Evolutionary conservation across 1,140 invertebrate species (phyloP).

Genomic region (Diplogasteroides magnus): DNA sequence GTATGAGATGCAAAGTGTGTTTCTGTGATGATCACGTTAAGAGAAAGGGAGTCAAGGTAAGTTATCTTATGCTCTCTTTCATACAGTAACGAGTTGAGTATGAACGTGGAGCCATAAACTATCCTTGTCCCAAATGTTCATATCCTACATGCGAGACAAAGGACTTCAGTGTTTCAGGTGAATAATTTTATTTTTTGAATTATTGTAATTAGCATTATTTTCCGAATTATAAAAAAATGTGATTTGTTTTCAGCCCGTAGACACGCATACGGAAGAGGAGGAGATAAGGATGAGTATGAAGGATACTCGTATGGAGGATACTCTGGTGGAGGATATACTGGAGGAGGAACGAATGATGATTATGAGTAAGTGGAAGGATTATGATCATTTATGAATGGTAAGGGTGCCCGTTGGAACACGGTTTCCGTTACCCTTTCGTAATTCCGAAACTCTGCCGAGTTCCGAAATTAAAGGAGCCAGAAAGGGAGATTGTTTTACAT

Average conservation of each 20-base stretch:
- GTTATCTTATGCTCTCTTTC: neutral
- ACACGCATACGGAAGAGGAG: constrained; percentile 59
- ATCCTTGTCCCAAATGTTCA: constrained; percentile 85
- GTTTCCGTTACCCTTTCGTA: neutral
- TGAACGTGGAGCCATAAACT: neutral
- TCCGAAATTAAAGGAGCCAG: too few species aligned
- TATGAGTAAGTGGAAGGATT: too few species aligned
- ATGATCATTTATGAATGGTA: too few species aligned
- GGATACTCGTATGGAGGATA: constrained; percentile 54
- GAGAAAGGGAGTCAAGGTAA: constrained; percentile 76
- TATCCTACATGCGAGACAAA: constrained; percentile 84
- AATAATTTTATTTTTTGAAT: constrained; percentile 5
- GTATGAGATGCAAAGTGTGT: constrained; percentile 85
- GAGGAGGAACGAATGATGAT: neutral
- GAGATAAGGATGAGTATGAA: constrained; percentile 55
- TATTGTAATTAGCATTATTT: constrained; percentile 14
- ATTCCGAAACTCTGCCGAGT: too few species aligned
- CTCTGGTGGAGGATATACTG: constrained; percentile 6
- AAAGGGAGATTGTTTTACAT: neutral
- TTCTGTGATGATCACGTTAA: constrained; percentile 93
- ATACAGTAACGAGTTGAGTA: neutral
- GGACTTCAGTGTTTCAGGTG: constrained; percentile 89
- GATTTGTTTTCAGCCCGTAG: constrained; percentile 53
- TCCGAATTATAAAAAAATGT: neutral
- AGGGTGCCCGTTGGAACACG: too few species aligned